Conservation (phyloP, 2,888 invertebrate genomes). For the Lacanobia wlatinum region DNA sequence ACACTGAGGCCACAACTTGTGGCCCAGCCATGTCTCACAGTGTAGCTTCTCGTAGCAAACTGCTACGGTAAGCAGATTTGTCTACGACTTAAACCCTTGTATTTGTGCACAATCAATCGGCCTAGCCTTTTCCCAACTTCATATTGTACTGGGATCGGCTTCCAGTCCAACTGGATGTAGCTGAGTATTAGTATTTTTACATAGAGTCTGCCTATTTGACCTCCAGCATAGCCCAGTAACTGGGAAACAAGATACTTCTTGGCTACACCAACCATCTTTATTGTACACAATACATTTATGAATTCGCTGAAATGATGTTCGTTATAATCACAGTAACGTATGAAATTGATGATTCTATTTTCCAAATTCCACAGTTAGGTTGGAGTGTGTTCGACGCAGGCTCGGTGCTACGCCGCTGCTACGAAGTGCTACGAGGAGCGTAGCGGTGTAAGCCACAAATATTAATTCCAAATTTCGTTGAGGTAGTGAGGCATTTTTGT, state of each 20-base stretch:
- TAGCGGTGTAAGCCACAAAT: background rate
- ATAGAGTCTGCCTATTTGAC: no score
- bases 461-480: background rate
- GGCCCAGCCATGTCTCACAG: background rate
- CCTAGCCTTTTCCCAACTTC: background rate
- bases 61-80: background rate
- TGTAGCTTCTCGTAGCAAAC: background rate
- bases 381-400: background rate
- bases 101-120: background rate
- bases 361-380: background rate
- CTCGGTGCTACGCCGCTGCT: slow-evolving; percentile 18
- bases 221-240: background rate
- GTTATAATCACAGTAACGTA: background rate
- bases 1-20: background rate
- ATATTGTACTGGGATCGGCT: background rate
- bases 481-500: background rate
- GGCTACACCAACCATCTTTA: background rate
- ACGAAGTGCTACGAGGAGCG: slow-evolving; percentile 46
- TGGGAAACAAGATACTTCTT: background rate
- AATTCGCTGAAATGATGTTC: background rate
- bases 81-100: background rate
- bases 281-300: background rate
- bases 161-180: background rate
- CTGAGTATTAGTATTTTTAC: no score
- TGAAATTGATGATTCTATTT: background rate